Conservation (phyloP, 2,797 vertebrate genomes). For the Catamblyrhynchus diadema region DNA sequence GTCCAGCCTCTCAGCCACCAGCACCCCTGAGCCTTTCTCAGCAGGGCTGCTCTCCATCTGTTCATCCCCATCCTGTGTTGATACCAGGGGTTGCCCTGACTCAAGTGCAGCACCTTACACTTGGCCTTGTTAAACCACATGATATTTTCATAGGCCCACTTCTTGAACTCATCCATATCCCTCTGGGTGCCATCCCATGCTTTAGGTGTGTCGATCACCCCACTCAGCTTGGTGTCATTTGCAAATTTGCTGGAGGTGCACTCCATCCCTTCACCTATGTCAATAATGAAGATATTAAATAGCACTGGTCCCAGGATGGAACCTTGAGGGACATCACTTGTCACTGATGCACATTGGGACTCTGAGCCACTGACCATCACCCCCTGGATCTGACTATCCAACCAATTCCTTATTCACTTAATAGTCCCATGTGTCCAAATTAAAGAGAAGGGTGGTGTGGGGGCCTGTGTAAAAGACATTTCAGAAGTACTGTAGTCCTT, state of each 20-base stretch:
- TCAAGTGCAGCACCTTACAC: accelerated
- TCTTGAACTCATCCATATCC: neutral
- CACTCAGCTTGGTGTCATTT: neutral
- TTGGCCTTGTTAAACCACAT: neutral
- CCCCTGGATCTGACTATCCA: neutral
- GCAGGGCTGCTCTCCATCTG: neutral
- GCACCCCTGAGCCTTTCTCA: accelerated
- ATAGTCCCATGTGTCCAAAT: neutral
- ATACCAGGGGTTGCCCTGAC: accelerated
- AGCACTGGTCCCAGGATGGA: accelerated
- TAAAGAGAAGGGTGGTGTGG: neutral
- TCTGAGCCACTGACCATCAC: neutral
- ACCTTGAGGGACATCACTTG: neutral
- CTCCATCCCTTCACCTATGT: neutral
- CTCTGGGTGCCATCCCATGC: neutral
- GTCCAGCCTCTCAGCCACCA: neutral
- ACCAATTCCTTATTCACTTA: neutral
- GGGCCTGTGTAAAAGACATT: neutral
- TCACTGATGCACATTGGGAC: neutral
- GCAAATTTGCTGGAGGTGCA: too few species aligned
- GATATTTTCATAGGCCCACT: neutral
- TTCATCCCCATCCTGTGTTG: accelerated
- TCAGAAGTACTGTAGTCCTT: neutral
- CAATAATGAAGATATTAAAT: neutral
- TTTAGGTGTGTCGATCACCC: neutral